A percentile compares a stretch with the other conserved stretches of the same genome.
These are phyloP conservation scores for Incurvaria masculella DNA, from an alignment of 2,888 invertebrate genomes.

Conservation along the genomic window DNA sequence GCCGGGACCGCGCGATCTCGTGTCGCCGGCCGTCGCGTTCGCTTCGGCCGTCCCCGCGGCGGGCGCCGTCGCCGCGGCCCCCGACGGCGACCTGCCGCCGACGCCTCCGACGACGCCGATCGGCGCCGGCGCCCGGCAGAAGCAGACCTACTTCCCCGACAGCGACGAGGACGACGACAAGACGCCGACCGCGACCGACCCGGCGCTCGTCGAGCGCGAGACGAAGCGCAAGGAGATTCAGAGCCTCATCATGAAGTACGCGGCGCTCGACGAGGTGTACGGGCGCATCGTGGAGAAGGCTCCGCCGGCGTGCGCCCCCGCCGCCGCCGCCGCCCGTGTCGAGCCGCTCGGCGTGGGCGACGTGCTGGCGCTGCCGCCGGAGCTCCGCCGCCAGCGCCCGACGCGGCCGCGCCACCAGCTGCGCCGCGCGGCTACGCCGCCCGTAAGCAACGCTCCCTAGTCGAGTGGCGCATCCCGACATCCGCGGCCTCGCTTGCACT, in stretches of 20 bases:
- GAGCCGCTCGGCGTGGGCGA: conserved; percentile 41
- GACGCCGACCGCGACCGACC: conserved; percentile 53
- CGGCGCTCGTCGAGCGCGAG: conserved; percentile 66
- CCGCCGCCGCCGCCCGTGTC: conserved; percentile 16
- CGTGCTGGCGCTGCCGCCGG: conserved; percentile 42
- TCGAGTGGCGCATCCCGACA: conserved; percentile 3
- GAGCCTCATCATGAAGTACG: conserved; percentile 78
- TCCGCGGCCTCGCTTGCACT: no score
- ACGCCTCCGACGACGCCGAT: conserved; percentile 39
- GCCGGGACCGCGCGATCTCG: conserved; percentile 46
- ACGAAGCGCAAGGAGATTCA: conserved; percentile 81
- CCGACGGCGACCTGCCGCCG: conserved; percentile 25
- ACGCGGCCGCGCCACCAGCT: conserved; percentile 45
- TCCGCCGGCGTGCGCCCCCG: conserved; percentile 23
- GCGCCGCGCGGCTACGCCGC: conserved; percentile 55
- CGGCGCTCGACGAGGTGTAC: conserved; percentile 72
- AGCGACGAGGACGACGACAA: conserved; percentile 49
- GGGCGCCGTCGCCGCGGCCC: conserved; percentile 35
- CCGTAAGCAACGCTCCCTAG: conserved; percentile 45
- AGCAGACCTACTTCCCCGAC: conserved; percentile 47
- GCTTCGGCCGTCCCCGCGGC: conserved; percentile 28
- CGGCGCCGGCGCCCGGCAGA: conserved; percentile 38
- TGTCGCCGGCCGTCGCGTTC: conserved; percentile 51
- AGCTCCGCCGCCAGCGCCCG: conserved; percentile 43
- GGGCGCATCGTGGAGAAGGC: conserved; percentile 45